A percentile compares a stretch with the other conserved stretches of the same genome.
phyloP scores from a whole-genome alignment of 1,140 invertebrate genomes.

The Oppia nitens region DNA sequence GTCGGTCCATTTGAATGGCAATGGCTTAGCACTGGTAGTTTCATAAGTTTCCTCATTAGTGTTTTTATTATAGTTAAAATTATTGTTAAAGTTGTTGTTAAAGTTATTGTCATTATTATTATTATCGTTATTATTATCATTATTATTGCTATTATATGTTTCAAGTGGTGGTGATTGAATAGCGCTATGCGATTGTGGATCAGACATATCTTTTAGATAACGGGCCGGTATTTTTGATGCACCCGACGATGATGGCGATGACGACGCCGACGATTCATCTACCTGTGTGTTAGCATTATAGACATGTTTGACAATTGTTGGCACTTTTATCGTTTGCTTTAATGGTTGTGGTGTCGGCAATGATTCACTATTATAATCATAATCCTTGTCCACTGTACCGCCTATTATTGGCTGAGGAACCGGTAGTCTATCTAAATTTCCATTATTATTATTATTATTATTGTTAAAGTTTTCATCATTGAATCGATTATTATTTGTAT shows the following conservation, averaged over 20 bases:
- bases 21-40: not conserved
- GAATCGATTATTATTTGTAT: not conserved
- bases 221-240: not conserved
- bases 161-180: not conserved
- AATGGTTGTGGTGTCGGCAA: not conserved
- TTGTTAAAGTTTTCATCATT: no score
- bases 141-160: not conserved
- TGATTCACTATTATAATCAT: not conserved
- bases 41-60: not conserved
- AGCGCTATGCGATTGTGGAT: not conserved
- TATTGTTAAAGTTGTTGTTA: not conserved
- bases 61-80: not conserved
- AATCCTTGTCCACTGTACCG: not conserved
- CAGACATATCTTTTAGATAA: not conserved
- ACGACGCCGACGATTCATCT: no score
- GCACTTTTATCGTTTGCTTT: not conserved
- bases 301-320: not conserved
- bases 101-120: not conserved
- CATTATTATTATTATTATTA: not conserved
- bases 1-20: not conserved
- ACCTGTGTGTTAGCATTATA: no score
- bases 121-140: not conserved
- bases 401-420: not conserved
- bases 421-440: not conserved
- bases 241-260: not conserved